phyloP scores from a whole-genome alignment of 2,888 invertebrate genomes.

The Drosophila vallismaia region DNA sequence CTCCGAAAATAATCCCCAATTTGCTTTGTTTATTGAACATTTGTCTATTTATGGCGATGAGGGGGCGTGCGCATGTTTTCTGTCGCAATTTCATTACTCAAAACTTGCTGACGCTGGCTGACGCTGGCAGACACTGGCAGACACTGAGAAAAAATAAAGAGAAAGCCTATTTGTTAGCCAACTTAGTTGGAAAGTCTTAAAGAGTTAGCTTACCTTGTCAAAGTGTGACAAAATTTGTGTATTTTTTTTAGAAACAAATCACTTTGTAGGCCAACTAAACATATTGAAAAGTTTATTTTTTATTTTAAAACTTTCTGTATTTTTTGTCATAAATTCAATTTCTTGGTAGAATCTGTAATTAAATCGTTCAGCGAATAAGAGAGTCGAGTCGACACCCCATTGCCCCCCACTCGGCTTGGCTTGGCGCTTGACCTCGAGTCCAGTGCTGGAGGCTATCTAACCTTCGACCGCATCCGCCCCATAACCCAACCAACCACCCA shows the following conservation, averaged over 20 bases:
- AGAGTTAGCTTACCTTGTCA: too few relatives aligned
- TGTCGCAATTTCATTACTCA: slow-evolving; percentile 62
- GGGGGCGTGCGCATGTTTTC: slow-evolving; percentile 46
- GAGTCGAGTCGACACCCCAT: background rate
- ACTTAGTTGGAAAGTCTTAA: too few relatives aligned
- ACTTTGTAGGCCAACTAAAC: too few relatives aligned
- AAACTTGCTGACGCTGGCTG: slow-evolving; percentile 31
- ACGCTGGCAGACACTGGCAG: slow-evolving; percentile 19
- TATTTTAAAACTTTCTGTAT: background rate
- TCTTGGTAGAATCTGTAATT: slow-evolving; percentile 48
- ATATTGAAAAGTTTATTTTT: background rate
- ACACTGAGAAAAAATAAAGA: background rate
- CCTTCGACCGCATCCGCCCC: slow-evolving; percentile 21
- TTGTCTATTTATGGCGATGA: slow-evolving; percentile 59
- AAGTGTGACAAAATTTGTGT: too few relatives aligned
- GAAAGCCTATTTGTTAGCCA: too few relatives aligned
- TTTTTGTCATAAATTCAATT: slow-evolving; percentile 5
- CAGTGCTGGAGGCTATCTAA: slow-evolving; percentile 18
- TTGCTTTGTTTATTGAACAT: slow-evolving; percentile 60
- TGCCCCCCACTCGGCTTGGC: slow-evolving; percentile 27
- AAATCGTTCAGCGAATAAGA: slow-evolving; percentile 45
- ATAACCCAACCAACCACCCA: background rate
- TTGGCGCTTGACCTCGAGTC: slow-evolving; percentile 46
- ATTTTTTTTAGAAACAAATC: too few relatives aligned
- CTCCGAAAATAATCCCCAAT: slow-evolving; percentile 18